Conservation (phyloP, 1,140 invertebrate genomes). For the Agrilus planipennis region DNA sequence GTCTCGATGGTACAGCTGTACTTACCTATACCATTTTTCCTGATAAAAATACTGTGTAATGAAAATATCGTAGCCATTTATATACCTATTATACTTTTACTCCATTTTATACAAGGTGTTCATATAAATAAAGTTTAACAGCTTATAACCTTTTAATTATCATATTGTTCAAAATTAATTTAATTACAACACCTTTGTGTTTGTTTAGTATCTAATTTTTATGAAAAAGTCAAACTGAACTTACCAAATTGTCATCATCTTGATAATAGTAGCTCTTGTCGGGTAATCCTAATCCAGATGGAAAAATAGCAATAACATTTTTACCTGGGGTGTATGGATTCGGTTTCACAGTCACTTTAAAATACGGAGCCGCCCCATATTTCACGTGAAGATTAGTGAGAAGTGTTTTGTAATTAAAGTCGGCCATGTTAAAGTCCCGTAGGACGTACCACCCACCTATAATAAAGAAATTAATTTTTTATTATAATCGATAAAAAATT, state of each 20-base stretch:
- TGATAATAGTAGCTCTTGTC: slow-evolving; percentile 40
- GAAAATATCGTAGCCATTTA: too few species aligned
- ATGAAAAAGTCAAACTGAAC: slow-evolving; percentile 1
- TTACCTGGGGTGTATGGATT: slow-evolving; percentile 33
- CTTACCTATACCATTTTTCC: too few species aligned
- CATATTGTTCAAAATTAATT: too few species aligned
- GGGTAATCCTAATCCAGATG: slow-evolving; percentile 41
- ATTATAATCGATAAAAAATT: too few species aligned
- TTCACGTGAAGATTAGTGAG: slow-evolving; percentile 35
- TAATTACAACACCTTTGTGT: too few species aligned
- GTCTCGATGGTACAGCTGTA: too few species aligned
- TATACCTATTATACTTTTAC: too few species aligned
- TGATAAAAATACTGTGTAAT: too few species aligned
- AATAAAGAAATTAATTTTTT: slow-evolving; percentile 18
- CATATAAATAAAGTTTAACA: too few species aligned
- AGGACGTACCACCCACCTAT: slow-evolving; percentile 42
- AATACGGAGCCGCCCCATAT: slow-evolving; percentile 38
- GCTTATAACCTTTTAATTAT: too few species aligned
- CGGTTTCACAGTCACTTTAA: slow-evolving; percentile 38
- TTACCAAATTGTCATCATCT: slow-evolving; percentile 31
- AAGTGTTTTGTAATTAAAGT: slow-evolving; percentile 35
- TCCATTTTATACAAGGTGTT: too few species aligned
- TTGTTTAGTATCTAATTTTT: neutral
- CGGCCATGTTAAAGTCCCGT: slow-evolving; percentile 33
- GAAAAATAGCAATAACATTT: slow-evolving; percentile 40